Base-by-base conservation (phyloP, 2,888 invertebrate species). In the Podotricha telesiphe region DNA sequence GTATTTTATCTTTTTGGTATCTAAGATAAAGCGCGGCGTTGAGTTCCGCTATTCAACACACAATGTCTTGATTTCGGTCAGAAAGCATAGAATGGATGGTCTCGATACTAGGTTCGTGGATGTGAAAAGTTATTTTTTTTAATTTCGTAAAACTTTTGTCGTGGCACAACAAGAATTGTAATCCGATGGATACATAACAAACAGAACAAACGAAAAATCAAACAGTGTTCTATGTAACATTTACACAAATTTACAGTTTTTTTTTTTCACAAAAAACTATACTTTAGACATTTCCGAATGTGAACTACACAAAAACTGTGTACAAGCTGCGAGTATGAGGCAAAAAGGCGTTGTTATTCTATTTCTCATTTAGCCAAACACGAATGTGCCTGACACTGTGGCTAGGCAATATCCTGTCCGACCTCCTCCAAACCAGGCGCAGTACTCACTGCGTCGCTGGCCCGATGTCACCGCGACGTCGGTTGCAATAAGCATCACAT, bases 361-460 rank as follows among this genome's bases (percentile, higher is more conserved):
- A 87, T 89, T 89, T 88, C 89, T 91, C 89, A 89, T 91, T 89
- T 87, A 82, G 85, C 83, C 82, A 80, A 82, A 82, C 85, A 82
- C 85, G 86, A 86, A 79, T 89, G 89, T 82, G 80, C 81, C 81
- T 87, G 91, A 88, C 89, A 79, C 76, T 82, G 88, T 78, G 87
- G 88, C 84, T 88, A 83, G 82, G 90, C 87, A 92, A 92, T 92
- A 91, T 92, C 91, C 91, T 89, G 91, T 85, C 71, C 66, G 86
- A 86, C 87, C 88, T 80, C 82, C 82, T 85, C 86, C 82, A 79
- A 79, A 78, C 74, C 77, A 75, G 75, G 74, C 76, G 73, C 63
- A 69, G 65, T 42, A 77, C 81, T 76, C 82, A n/a, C n/a, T n/a
- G n/a, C n/a, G 71, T 78, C 77, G 71, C 78, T 72, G 76, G 55